Percentiles rank a stretch among this genome's conserved stretches.
phyloP scores from a whole-genome alignment of 2,888 invertebrate species.

The Bugula neritina region DNA sequence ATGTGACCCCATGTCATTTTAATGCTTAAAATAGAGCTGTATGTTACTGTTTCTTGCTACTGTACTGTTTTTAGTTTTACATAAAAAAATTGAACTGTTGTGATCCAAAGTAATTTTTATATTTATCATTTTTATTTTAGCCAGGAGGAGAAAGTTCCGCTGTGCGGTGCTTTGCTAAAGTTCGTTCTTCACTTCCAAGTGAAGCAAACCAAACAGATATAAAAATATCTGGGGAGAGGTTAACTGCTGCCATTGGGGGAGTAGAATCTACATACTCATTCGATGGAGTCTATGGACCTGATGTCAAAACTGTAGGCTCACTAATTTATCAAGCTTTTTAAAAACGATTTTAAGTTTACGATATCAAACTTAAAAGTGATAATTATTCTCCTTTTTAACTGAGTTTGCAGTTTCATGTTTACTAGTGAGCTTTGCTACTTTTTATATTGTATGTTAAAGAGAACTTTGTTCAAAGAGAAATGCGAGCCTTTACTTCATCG shows the following conservation, averaged over 20 bases:
- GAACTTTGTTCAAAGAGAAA: conserved; percentile 39
- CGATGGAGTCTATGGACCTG: conserved; percentile 40
- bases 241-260: neutral
- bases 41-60: no score
- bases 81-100: no score
- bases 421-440: neutral
- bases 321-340: neutral
- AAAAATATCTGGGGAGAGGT: conserved; percentile 13
- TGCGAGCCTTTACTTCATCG: conserved; percentile 41
- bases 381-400: no score
- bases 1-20: no score
- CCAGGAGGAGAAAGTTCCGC: conserved; percentile 15
- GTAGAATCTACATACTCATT: conserved; percentile 41
- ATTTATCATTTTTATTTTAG: no score
- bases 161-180: conserved; percentile 20
- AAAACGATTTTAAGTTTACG: neutral
- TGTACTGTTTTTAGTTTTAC: no score
- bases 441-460: conserved; percentile 32
- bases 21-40: no score
- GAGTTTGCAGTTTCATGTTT: neutral
- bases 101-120: no score
- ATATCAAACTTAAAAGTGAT: neutral
- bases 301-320: conserved; percentile 40
- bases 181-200: neutral
- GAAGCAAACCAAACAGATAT: conserved; percentile 4